Evolutionary conservation across 2,888 invertebrate genomes (phyloP).

Genomic region (Ennomos erosarius): DNA sequence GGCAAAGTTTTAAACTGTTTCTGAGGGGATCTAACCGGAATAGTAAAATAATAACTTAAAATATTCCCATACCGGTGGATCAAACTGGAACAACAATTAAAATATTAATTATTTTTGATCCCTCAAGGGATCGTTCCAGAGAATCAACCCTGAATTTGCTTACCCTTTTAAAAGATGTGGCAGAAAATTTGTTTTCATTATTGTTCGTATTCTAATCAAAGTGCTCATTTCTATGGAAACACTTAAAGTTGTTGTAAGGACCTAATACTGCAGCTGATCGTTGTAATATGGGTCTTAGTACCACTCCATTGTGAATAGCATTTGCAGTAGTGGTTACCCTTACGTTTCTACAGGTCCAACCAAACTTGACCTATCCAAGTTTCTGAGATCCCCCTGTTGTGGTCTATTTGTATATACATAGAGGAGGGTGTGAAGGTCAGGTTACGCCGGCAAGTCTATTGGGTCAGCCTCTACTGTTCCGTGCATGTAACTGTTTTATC

Average conservation of each 20-base stretch:
- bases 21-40: constrained; percentile 1
- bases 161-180: no score
- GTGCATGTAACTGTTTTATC: constrained; percentile 46
- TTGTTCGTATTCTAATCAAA: no score
- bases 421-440: constrained; percentile 42
- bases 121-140: no score
- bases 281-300: constrained; percentile 50
- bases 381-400: constrained; percentile 35
- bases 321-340: constrained; percentile 26
- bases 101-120: no score
- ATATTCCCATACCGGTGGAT: no score
- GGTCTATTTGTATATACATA: constrained; percentile 41
- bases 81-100: no score
- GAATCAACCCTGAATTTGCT: no score
- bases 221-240: no score
- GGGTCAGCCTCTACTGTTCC: constrained; percentile 54
- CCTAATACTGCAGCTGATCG: no score
- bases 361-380: constrained; percentile 43
- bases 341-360: constrained; percentile 36
- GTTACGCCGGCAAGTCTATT: constrained; percentile 45
- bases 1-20: neutral
- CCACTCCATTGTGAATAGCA: constrained; percentile 49
- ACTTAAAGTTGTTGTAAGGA: no score
- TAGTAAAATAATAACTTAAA: no score
- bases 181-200: no score